A percentile compares a stretch with the other conserved stretches of the same genome.
Conservation (phyloP, 1,140 invertebrate species). For the Drosophila pruinosa region DNA sequence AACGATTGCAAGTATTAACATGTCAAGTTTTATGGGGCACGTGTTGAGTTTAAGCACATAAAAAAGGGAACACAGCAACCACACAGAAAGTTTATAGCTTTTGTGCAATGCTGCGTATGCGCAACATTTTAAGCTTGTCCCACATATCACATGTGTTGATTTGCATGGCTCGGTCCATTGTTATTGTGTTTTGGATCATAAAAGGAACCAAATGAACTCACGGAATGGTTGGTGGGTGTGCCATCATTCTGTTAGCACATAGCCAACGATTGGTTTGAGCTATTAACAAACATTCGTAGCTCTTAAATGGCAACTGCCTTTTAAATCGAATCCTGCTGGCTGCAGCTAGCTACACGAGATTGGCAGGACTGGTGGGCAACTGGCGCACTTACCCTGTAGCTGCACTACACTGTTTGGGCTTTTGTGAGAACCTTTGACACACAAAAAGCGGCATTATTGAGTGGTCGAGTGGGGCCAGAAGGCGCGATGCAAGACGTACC, state of each 20-base stretch:
- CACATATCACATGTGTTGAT: slow-evolving; percentile 35
- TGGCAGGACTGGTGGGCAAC: not conserved
- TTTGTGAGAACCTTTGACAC: slow-evolving; percentile 68
- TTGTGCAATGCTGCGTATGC: slow-evolving; percentile 28
- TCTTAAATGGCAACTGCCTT: slow-evolving; percentile 41
- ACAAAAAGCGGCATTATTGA: slow-evolving; percentile 73
- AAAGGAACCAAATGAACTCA: slow-evolving; percentile 18
- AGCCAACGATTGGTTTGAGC: not conserved
- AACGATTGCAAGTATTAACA: slow-evolving; percentile 15
- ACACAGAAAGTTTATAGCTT: slow-evolving; percentile 30
- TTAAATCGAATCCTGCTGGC: slow-evolving; percentile 44
- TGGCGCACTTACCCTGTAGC: not conserved
- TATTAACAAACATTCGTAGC: slow-evolving; percentile 47
- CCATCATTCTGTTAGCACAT: slow-evolving; percentile 23
- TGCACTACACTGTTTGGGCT: slow-evolving; percentile 46
- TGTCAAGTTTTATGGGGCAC: slow-evolving; percentile 38
- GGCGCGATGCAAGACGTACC: not conserved
- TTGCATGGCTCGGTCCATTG: slow-evolving; percentile 27
- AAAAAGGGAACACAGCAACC: not conserved
- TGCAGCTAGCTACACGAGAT: slow-evolving; percentile 1
- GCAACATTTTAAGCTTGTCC: slow-evolving; percentile 36
- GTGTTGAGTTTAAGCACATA: slow-evolving; percentile 26
- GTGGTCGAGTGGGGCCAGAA: slow-evolving; percentile 44
- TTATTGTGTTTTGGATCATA: slow-evolving; percentile 30
- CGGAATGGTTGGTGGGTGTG: slow-evolving; percentile 5